Conservation (phyloP, 2,797 vertebrate species). For the Pipistrellus pipistrellus region DNA sequence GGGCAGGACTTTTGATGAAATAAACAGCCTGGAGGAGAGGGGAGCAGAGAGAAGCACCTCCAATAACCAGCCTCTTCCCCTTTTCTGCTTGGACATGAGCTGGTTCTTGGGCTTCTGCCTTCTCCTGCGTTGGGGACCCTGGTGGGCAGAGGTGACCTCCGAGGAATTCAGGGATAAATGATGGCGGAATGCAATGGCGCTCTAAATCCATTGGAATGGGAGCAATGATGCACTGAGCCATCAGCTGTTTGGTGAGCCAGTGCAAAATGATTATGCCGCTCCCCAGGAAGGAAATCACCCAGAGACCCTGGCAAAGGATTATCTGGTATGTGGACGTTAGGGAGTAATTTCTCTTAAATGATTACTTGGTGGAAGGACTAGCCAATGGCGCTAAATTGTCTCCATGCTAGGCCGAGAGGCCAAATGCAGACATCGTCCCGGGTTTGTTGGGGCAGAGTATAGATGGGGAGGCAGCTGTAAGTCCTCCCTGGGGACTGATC, state of each 20-base stretch:
- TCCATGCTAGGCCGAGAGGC: not conserved
- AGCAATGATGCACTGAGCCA: constrained; percentile 62
- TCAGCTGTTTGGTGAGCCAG: constrained; percentile 71
- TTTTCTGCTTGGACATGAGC: not conserved
- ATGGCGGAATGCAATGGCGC: not conserved
- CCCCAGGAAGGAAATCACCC: constrained; percentile 63
- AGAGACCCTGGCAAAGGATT: constrained; percentile 4
- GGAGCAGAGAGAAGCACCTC: not conserved
- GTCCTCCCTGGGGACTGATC: not conserved
- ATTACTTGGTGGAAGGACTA: constrained; percentile 49
- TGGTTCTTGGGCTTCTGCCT: not conserved
- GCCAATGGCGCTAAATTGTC: not conserved
- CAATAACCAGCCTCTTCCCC: not conserved
- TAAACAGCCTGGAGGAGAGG: not conserved
- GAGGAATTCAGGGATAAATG: not conserved
- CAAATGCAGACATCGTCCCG: not conserved
- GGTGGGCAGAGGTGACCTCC: constrained; percentile 62
- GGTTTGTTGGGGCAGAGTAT: not conserved
- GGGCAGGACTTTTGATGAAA: not conserved
- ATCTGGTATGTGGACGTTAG: not conserved
- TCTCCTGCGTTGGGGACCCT: not conserved
- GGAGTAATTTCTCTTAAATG: constrained; percentile 64
- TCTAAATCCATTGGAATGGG: not conserved
- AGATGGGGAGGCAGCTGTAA: not conserved
- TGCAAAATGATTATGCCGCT: constrained; percentile 55